phyloP scores from a whole-genome alignment of 2,888 invertebrate genomes.

The Augiades crinisus region DNA sequence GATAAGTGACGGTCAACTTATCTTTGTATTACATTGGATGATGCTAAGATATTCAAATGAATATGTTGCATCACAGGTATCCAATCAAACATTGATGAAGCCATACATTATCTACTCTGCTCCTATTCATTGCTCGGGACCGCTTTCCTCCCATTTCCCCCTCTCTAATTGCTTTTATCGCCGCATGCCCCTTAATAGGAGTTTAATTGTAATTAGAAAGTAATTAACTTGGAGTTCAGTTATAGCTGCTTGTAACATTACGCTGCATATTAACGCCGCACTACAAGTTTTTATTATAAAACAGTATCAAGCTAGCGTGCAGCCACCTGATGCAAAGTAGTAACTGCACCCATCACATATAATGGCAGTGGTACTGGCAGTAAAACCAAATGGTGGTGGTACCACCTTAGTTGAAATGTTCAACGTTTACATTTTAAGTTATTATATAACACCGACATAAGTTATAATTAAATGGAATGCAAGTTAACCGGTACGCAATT shows the following conservation, averaged over 20 bases:
- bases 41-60: not conserved
- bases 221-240: constrained; percentile 44
- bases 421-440: too few relatives aligned
- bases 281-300: too few relatives aligned
- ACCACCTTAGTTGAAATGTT: too few relatives aligned
- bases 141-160: constrained; percentile 32
- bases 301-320: too few relatives aligned
- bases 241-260: constrained; percentile 37
- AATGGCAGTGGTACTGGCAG: too few relatives aligned
- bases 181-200: constrained; percentile 45
- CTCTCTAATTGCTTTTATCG: constrained; percentile 54
- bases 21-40: too few relatives aligned
- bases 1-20: too few relatives aligned
- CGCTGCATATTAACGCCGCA: too few relatives aligned
- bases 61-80: not conserved
- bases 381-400: too few relatives aligned
- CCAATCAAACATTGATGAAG: constrained; percentile 1
- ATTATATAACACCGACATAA: too few relatives aligned
- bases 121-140: not conserved
- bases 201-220: constrained; percentile 60
- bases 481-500: constrained; percentile 10
- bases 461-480: constrained; percentile 13
- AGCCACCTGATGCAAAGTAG: too few relatives aligned
- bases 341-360: too few relatives aligned
- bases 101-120: constrained; percentile 20